Conservation (phyloP, 2,797 vertebrate genomes). For the Ctenochaetus hawaiiensis region DNA sequence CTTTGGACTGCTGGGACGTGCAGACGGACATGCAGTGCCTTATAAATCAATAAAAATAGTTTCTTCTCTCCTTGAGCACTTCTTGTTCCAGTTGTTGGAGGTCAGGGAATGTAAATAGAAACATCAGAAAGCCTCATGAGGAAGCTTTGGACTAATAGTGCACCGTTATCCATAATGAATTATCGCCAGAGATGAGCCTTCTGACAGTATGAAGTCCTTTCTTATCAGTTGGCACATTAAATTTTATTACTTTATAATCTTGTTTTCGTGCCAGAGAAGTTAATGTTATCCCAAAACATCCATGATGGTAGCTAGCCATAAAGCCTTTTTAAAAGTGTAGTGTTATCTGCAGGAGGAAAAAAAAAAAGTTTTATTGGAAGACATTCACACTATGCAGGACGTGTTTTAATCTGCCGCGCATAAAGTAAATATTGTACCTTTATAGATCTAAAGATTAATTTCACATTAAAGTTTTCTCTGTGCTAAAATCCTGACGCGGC, state of each 20-base stretch:
- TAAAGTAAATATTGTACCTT: slow-evolving; percentile 19
- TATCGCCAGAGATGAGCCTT: slow-evolving; percentile 36
- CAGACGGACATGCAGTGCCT: neutral
- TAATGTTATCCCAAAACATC: slow-evolving; percentile 30
- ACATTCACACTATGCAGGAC: neutral
- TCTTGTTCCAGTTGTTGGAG: slow-evolving; percentile 9
- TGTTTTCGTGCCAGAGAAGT: slow-evolving; percentile 35
- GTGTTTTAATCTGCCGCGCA: slow-evolving; percentile 9
- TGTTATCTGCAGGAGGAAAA: too few species aligned
- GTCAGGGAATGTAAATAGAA: slow-evolving; percentile 9
- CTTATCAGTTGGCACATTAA: slow-evolving; percentile 49
- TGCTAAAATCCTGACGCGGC: neutral
- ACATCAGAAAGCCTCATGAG: neutral
- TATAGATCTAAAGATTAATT: neutral
- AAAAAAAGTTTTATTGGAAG: too few species aligned
- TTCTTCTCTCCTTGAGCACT: neutral
- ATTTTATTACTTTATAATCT: slow-evolving; percentile 67
- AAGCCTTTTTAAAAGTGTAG: slow-evolving; percentile 21
- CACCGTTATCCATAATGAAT: neutral
- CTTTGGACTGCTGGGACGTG: neutral
- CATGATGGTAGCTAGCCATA: slow-evolving; percentile 20
- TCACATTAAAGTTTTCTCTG: neutral
- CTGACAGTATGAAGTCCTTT: slow-evolving; percentile 45
- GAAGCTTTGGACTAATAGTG: slow-evolving; percentile 3
- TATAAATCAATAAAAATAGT: slow-evolving; percentile 9